phyloP scores from a whole-genome alignment of 2,113 vertebrate species.

The Corythaixoides concolor region DNA sequence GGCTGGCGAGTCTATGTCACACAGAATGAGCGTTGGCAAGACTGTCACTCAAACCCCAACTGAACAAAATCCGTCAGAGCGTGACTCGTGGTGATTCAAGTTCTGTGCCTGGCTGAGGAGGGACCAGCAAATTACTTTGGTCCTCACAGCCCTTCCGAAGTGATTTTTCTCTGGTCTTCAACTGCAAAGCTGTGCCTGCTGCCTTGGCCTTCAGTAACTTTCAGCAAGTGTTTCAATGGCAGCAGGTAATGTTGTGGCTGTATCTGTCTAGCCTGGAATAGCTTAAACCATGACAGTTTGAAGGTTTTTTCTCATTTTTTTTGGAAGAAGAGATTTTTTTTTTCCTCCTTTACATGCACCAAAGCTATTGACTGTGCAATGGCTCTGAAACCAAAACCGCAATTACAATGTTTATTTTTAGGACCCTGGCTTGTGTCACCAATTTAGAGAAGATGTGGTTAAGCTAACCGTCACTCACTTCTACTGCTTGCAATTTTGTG shows the following conservation, averaged over 20 bases:
- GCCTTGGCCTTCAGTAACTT: background rate
- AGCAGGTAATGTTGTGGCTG: background rate
- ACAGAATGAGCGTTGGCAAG: background rate
- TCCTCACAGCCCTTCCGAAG: background rate
- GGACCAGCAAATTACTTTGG: background rate
- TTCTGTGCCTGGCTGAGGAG: background rate
- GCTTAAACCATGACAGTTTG: background rate
- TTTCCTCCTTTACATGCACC: background rate
- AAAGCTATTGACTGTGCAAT: slow-evolving; percentile 9
- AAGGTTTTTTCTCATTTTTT: background rate
- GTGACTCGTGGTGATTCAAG: rapidly evolving
- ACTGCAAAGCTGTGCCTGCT: background rate
- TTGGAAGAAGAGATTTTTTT: background rate
- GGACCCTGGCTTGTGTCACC: slow-evolving; percentile 52
- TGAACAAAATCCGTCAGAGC: background rate
- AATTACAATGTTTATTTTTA: slow-evolving; percentile 68
- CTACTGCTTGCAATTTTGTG: slow-evolving; percentile 24
- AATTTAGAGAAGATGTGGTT: slow-evolving; percentile 74
- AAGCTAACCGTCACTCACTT: slow-evolving; percentile 52
- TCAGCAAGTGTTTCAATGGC: background rate
- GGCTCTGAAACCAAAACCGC: slow-evolving; percentile 66
- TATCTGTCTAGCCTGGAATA: background rate
- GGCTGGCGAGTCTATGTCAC: background rate
- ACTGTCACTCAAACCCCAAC: background rate
- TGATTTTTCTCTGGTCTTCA: background rate